These are phyloP conservation scores for Spilarctia lutea DNA, from an alignment of 2,888 invertebrate species.

Conservation along the genomic window DNA sequence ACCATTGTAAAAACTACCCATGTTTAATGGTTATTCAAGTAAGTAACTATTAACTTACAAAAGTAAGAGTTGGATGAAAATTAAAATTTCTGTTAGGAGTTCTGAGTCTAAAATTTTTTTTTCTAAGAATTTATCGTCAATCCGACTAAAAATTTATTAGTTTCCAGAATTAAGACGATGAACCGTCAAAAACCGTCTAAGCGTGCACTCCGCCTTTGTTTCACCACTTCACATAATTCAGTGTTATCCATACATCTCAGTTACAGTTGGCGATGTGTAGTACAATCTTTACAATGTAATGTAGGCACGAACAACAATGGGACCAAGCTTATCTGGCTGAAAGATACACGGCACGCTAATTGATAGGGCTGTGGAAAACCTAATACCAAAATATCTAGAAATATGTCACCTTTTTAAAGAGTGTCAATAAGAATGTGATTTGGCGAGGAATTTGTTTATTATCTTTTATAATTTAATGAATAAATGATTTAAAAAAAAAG, in stretches of 20 bases:
- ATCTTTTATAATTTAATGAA: no score
- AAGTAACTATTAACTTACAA: no score
- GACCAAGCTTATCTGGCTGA: conserved; percentile 56
- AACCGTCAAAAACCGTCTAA: conserved; percentile 31
- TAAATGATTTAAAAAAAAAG: no score
- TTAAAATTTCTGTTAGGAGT: background rate
- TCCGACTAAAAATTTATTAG: background rate
- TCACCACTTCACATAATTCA: conserved; percentile 44
- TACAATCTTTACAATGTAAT: conserved; percentile 46
- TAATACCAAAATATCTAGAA: background rate
- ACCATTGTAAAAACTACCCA: no score
- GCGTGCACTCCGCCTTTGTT: conserved; percentile 34
- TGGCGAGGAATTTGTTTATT: no score
- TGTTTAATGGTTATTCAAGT: no score
- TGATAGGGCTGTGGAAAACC: conserved; percentile 44
- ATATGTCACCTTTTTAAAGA: background rate
- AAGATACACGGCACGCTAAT: conserved; percentile 56
- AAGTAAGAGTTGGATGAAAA: no score
- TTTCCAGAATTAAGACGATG: conserved; percentile 2
- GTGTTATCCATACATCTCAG: conserved; percentile 46
- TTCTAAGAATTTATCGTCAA: background rate
- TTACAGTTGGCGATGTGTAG: conserved; percentile 45
- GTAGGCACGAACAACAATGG: conserved; percentile 59
- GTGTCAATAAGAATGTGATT: background rate
- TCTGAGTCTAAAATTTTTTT: no score